Percentiles rank a stretch among this genome's conserved stretches.
Evolutionary conservation across 2,113 vertebrate genomes (phyloP).

Genomic region (Orientallactaga bullata): DNA sequence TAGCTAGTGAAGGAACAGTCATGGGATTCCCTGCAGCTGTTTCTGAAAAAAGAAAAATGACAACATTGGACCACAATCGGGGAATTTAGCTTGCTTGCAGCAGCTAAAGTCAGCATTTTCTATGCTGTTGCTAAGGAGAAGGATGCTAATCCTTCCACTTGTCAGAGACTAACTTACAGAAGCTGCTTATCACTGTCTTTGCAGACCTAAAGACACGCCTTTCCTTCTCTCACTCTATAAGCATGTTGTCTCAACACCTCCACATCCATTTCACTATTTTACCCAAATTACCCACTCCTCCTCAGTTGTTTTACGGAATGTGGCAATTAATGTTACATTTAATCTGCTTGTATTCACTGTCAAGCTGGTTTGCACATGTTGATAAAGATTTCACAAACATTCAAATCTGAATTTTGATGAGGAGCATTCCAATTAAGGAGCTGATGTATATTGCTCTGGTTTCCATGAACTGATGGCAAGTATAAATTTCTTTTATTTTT

Average conservation of each 20-base stretch:
- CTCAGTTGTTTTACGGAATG: not conserved
- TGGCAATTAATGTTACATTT: constrained; percentile 29
- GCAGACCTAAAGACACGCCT: not conserved
- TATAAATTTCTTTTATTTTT: not conserved
- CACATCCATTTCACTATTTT: constrained; percentile 1
- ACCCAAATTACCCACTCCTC: not conserved
- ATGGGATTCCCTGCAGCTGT: not conserved
- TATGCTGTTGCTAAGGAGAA: not conserved
- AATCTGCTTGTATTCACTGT: constrained; percentile 11
- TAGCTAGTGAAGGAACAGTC: not conserved
- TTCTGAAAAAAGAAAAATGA: constrained; percentile 23
- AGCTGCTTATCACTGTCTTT: not conserved
- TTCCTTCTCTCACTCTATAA: not conserved
- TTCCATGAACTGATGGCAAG: not conserved
- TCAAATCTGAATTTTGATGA: not conserved
- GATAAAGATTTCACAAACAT: not conserved
- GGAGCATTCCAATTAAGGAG: not conserved
- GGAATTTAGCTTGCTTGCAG: not conserved
- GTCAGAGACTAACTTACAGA: not conserved
- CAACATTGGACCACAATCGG: not conserved
- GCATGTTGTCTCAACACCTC: not conserved
- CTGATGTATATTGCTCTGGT: not conserved
- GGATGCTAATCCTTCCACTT: not conserved
- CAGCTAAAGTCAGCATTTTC: not conserved
- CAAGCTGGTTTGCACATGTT: not conserved